Percentiles rank a stretch among this genome's conserved stretches.
These are phyloP conservation scores for Tetheella fluctuosa DNA, from an alignment of 2,888 invertebrate species.

Conservation along the genomic window DNA sequence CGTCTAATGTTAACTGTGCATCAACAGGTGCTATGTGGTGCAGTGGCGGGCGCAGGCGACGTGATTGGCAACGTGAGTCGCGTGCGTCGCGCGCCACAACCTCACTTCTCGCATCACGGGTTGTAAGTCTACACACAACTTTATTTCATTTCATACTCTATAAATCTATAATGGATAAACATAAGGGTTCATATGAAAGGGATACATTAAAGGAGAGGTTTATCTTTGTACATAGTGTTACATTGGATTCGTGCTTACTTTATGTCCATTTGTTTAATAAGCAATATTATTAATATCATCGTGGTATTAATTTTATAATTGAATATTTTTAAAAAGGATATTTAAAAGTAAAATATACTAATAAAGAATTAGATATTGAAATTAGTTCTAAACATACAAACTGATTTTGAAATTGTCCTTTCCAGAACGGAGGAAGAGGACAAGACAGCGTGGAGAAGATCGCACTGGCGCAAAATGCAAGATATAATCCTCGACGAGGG, in stretches of 20 bases:
- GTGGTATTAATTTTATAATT: too few species aligned
- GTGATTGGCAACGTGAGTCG: conserved; percentile 77
- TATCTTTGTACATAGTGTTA: background rate
- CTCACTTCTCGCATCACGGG: conserved; percentile 72
- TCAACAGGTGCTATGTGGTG: conserved; percentile 79
- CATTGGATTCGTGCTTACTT: too few species aligned
- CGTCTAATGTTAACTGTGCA: conserved; percentile 17
- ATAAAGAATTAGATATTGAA: too few species aligned
- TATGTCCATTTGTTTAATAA: too few species aligned
- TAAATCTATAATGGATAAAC: background rate
- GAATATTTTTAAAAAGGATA: too few species aligned
- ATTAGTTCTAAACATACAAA: background rate
- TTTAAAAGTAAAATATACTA: too few species aligned
- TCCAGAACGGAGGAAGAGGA: conserved; percentile 77
- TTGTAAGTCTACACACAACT: conserved; percentile 50
- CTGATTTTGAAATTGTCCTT: conserved; percentile 15
- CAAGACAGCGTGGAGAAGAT: conserved; percentile 79
- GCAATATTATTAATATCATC: too few species aligned
- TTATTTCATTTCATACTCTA: background rate
- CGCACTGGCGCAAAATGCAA: conserved; percentile 87
- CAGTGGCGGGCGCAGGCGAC: conserved; percentile 79
- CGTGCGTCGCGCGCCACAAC: conserved; percentile 68
- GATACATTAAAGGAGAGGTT: background rate
- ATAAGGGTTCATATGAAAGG: background rate
- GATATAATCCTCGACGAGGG: conserved; percentile 83